Base-by-base conservation (phyloP, 2,888 invertebrate genomes). In the Pterostichus madidus region DNA sequence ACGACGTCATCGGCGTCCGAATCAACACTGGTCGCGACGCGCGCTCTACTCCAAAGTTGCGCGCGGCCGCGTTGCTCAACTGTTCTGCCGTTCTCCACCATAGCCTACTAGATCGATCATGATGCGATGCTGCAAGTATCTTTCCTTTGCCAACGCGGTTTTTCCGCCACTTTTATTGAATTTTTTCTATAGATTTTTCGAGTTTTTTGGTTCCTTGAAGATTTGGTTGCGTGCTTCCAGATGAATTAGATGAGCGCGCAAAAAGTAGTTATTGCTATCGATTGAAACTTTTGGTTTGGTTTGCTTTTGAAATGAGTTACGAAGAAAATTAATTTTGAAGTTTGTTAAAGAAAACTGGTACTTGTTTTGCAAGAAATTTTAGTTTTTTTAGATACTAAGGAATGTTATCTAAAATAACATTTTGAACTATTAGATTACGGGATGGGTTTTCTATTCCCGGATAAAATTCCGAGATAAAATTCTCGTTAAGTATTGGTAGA, bases 1-100 rank as follows among this genome's bases (percentile, higher is more conserved):
- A 44, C 77, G 56, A 53, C 77, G 77, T 77, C 75, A 56, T 35
- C 76, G 56, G 56, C 56, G 77, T 39, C 77, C 77, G 32, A 39
- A 56, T 35, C 77, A 77, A 39, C 77, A 77, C 77, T 77, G 77
- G 77, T 39, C 39, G 52, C 77, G 56, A 13, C 31, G 52, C 39
- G 75, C 31, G 75, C 64, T 31, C 75, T 7, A 15, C 8, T 44
- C 10, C 32, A 35, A 46, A 71, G 7, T 49, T n/a, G 52, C 52
- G 75, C 75, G 49, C 52, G 31, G 10, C 1, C 61, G 15, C 56
- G 56, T 13, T 56, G 56, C 56, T 56, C 56, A 56, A 56, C 15
- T 56, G 15, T 56, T 13, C 11, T 24, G 24, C 4, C n/a, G 11
- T 71, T 17, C 24, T 17, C 13, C 44, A 71, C 24, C 75, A 75